These are phyloP conservation scores for Euglossa dilemma DNA, from an alignment of 1,140 invertebrate genomes.

Conservation along the genomic window DNA sequence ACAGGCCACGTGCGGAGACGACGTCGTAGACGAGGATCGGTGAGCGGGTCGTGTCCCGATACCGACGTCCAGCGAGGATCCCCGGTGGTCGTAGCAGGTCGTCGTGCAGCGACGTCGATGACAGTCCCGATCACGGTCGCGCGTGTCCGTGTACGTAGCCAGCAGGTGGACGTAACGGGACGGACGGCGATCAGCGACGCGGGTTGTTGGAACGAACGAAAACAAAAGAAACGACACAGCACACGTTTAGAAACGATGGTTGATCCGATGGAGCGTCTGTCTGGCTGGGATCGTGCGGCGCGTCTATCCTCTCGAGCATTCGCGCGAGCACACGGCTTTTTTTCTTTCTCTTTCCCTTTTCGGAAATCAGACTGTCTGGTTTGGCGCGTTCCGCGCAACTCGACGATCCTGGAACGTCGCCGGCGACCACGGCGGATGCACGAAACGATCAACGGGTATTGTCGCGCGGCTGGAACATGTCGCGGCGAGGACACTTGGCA, in stretches of 20 bases:
- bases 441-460: not conserved
- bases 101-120: not conserved
- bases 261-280: not conserved
- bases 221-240: conserved; percentile 59
- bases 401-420: conserved; percentile 19
- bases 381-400: not conserved
- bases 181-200: conserved; percentile 13
- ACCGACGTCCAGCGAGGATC: not conserved
- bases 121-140: not conserved
- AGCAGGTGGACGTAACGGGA: not conserved
- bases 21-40: conserved; percentile 29
- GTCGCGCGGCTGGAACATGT: conserved; percentile 29
- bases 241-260: conserved; percentile 50
- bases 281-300: not conserved
- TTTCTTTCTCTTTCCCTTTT: not conserved
- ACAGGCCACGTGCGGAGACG: conserved; percentile 42
- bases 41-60: not conserved
- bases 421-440: not conserved
- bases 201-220: conserved; percentile 47
- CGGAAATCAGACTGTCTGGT: not conserved
- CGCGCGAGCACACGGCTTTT: no score
- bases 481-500: conserved; percentile 74
- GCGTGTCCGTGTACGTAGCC: no score
- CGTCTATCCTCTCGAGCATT: not conserved
- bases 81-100: not conserved